These are phyloP conservation scores for Crotalus tigris DNA, from an alignment of 2,113 vertebrate species.

Conservation along the genomic window DNA sequence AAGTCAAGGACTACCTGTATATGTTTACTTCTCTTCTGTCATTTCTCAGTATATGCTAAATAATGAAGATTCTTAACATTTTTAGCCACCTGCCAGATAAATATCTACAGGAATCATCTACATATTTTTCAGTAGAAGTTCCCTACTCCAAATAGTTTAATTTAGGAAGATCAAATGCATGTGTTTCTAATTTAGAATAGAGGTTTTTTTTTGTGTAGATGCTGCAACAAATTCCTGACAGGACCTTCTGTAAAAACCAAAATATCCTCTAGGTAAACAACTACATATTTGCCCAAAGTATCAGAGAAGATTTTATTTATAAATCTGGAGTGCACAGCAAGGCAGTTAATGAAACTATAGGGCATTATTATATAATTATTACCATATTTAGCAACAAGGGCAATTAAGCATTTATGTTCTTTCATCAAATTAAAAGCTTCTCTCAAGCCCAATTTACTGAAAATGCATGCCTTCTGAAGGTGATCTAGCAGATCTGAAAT, in stretches of 20 bases:
- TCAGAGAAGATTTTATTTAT: not conserved
- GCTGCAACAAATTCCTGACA: not conserved
- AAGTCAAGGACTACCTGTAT: not conserved
- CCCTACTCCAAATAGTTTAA: not conserved
- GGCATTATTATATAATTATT: not conserved
- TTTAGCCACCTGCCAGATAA: not conserved
- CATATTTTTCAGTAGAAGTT: not conserved
- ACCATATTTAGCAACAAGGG: not conserved
- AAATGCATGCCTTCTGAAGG: not conserved
- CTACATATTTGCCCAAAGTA: not conserved
- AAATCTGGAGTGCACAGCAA: not conserved
- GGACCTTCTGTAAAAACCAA: not conserved
- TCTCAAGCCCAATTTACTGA: not conserved
- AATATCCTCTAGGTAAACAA: not conserved
- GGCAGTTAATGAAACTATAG: not conserved
- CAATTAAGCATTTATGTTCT: not conserved
- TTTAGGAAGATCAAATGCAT: not conserved
- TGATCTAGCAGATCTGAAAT: not conserved
- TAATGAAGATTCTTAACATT: not conserved
- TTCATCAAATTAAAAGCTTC: not conserved
- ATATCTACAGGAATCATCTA: not conserved
- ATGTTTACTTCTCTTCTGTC: not conserved
- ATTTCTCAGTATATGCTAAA: not conserved
- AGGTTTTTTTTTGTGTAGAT: not conserved
- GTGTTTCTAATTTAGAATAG: not conserved